Base-by-base conservation (phyloP, 2,888 invertebrate genomes). In the Cerceris ruficornis region DNA sequence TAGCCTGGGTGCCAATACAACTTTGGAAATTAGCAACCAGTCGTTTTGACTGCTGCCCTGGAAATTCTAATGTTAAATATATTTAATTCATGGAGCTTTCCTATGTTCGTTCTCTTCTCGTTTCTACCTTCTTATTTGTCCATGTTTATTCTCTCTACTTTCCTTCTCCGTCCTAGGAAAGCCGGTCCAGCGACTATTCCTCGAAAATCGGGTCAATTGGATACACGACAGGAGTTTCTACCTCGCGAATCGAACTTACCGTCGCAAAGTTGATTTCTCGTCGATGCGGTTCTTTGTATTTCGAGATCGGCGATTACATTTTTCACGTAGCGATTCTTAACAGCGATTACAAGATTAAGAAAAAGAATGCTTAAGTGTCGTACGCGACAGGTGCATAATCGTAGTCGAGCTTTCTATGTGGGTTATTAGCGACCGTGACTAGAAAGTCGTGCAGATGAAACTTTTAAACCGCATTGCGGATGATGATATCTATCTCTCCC, bases 131-230 rank as follows among this genome's bases (percentile, higher is more conserved):
- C 5, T 42, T 43, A 8, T 46, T 54, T 54, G 4, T 67, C 58
- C 46, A 28, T 50, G 7, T 14, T 43, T n/a, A 46, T 15, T 11
- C 13, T 52, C 55, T 43, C 43, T 15, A 14, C 15, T 7, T 17
- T 17, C 5, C 55, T 17, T 41, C 7, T 9, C 28, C 6, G 4
- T 49, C 13, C 46, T n/a, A 43, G 57, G 46, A 77, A 71, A 78
- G 70, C 78, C 60, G 75, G 80, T 84, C 75, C 70, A 71, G 59
- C 76, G 75, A 81, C 80, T 81, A 69, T 67, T 75, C 59, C 58
- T 50, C 61, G 64, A 67, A 58, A 84, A 82, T 82, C 78, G 77
- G 85, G 86, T 83, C 83, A 84, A 81, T 86, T 76, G 84, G 74
- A 84, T 84, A 78, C 81, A 68, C 70, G 79, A 42, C 69, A 61